Percentiles rank a stretch among this genome's conserved stretches.
phyloP scores from a whole-genome alignment of 2,888 invertebrate genomes.

The Belgica antarctica region DNA sequence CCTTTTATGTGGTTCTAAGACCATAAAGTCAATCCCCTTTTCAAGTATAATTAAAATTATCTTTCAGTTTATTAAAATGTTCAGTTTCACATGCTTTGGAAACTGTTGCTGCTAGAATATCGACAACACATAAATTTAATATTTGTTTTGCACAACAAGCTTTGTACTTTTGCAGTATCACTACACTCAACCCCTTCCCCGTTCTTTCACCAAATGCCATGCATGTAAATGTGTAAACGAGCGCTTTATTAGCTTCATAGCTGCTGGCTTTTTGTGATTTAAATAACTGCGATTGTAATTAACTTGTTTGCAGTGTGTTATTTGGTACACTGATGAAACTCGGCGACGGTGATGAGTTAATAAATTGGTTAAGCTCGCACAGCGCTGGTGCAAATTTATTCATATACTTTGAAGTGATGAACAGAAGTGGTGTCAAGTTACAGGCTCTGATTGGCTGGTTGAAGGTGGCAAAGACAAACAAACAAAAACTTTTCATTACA shows the following conservation, averaged over 20 bases:
- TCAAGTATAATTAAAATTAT: constrained; percentile 32
- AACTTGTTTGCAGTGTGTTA: neutral
- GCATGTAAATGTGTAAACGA: constrained; percentile 32
- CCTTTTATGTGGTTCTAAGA: constrained; percentile 32
- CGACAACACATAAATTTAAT: neutral
- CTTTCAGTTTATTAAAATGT: neutral
- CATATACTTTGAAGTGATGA: too few species aligned
- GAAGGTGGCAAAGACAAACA: too few species aligned
- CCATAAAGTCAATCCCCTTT: constrained; percentile 41
- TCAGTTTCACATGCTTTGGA: neutral
- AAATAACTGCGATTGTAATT: neutral
- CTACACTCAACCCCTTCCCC: neutral
- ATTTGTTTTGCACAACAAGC: neutral
- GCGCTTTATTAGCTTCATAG: constrained; percentile 10
- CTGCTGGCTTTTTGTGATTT: neutral
- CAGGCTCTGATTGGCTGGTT: too few species aligned
- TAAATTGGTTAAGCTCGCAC: neutral
- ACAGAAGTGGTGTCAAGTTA: too few species aligned
- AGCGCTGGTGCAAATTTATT: too few species aligned
- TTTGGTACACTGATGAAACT: neutral
- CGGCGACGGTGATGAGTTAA: neutral
- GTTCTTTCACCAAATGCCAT: constrained; percentile 28
- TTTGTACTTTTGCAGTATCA: neutral
- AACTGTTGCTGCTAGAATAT: neutral
- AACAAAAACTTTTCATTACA: too few species aligned